Percentiles rank a stretch among this genome's conserved stretches.
Evolutionary conservation across 2,797 vertebrate species (phyloP).

Genomic region (Poecile montanus): DNA sequence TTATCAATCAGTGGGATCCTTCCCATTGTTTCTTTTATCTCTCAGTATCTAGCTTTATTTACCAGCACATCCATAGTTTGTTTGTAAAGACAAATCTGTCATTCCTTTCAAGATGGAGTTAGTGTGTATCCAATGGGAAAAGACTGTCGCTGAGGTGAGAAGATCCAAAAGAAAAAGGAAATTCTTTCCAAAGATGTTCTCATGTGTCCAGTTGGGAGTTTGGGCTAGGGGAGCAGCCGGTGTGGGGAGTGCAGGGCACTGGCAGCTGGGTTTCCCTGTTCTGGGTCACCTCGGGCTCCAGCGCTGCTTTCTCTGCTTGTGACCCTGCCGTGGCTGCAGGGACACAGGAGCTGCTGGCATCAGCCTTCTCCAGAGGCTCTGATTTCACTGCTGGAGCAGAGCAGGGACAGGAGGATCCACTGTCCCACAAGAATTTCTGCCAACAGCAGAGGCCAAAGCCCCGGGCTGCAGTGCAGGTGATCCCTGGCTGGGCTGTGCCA

Average conservation of each 20-base stretch:
- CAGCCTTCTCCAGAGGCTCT: neutral
- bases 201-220: neutral
- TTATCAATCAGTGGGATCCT: neutral
- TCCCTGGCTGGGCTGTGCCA: neutral
- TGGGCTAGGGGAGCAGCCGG: neutral
- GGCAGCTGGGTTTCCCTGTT: neutral
- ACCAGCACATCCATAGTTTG: neutral
- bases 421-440: neutral
- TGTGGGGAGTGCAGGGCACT: neutral
- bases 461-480: accelerated
- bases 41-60: neutral
- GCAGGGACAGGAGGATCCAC: neutral
- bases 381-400: neutral
- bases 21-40: neutral
- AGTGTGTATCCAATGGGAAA: neutral
- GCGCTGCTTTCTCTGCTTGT: accelerated
- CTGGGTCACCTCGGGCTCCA: neutral
- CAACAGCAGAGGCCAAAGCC: accelerated
- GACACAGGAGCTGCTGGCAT: neutral
- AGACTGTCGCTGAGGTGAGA: neutral
- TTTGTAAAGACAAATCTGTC: neutral
- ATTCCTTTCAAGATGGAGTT: neutral
- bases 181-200: neutral
- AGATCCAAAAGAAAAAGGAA: neutral
- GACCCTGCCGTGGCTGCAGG: neutral